Evolutionary conservation across 2,888 invertebrate species (phyloP).

Genomic region (Oscheius sp.): DNA sequence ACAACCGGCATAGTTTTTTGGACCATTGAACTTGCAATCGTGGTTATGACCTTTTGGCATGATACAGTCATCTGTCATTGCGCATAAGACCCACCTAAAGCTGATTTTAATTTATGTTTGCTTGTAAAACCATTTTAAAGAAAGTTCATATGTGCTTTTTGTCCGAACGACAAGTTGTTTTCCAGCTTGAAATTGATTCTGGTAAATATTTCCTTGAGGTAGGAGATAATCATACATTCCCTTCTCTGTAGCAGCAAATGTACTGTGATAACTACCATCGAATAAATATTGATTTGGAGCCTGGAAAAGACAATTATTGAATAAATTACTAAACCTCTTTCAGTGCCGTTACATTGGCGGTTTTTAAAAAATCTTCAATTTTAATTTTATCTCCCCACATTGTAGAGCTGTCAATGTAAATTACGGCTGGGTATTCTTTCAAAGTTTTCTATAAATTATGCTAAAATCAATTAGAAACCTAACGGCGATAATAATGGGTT

Average conservation of each 20-base stretch:
- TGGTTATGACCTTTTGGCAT: too few relatives aligned
- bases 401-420: neutral
- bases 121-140: conserved; percentile 18
- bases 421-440: neutral
- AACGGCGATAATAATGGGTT: neutral
- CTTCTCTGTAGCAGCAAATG: conserved; percentile 2
- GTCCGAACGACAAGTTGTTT: neutral
- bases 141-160: neutral
- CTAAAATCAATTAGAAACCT: neutral
- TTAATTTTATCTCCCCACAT: neutral
- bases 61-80: too few relatives aligned
- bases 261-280: neutral
- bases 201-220: neutral
- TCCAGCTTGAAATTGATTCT: neutral
- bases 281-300: neutral
- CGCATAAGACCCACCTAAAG: too few relatives aligned
- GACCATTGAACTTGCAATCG: too few relatives aligned
- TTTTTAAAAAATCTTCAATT: too few relatives aligned
- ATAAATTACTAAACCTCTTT: neutral
- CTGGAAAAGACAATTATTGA: neutral
- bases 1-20: too few relatives aligned
- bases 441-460: neutral
- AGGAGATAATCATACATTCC: conserved; percentile 6
- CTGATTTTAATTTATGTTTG: too few relatives aligned
- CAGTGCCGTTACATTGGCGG: too few relatives aligned